Evolutionary conservation across 1,140 invertebrate genomes (phyloP).

Genomic region (Parasteatoda tepidariorum): DNA sequence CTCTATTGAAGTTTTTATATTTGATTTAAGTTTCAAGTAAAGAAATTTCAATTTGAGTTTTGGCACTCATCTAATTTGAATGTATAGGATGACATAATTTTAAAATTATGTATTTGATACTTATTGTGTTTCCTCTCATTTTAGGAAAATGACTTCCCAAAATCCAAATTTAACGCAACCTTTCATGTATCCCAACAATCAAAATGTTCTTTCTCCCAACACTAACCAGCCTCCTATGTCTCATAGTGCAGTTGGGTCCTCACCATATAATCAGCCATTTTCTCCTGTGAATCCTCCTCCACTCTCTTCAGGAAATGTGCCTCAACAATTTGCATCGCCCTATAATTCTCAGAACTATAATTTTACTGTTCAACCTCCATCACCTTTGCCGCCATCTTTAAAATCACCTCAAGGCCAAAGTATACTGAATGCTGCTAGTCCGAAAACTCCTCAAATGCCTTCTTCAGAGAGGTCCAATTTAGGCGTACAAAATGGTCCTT

Average conservation of each 20-base stretch:
- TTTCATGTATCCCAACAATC: conserved; percentile 11
- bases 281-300: too few species aligned
- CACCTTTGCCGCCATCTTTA: neutral
- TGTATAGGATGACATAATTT: too few species aligned
- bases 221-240: neutral
- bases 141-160: conserved; percentile 33
- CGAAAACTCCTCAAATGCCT: conserved; percentile 21
- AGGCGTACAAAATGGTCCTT: conserved; percentile 25
- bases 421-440: conserved; percentile 20
- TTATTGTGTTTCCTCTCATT: too few species aligned
- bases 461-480: conserved; percentile 5
- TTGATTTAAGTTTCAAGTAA: too few species aligned
- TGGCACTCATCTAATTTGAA: too few species aligned
- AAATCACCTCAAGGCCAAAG: neutral
- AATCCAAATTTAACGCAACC: conserved; percentile 40
- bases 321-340: conserved; percentile 1
- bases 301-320: neutral
- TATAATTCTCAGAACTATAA: conserved; percentile 38
- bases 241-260: conserved; percentile 1
- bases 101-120: too few species aligned
- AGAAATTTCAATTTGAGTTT: too few species aligned
- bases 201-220: conserved; percentile 40
- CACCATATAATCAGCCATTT: neutral
- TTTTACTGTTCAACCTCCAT: neutral
- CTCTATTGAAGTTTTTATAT: too few species aligned